Evolutionary conservation across 2,797 vertebrate genomes (phyloP).

Genomic region (Emydoidea blandingii): DNA sequence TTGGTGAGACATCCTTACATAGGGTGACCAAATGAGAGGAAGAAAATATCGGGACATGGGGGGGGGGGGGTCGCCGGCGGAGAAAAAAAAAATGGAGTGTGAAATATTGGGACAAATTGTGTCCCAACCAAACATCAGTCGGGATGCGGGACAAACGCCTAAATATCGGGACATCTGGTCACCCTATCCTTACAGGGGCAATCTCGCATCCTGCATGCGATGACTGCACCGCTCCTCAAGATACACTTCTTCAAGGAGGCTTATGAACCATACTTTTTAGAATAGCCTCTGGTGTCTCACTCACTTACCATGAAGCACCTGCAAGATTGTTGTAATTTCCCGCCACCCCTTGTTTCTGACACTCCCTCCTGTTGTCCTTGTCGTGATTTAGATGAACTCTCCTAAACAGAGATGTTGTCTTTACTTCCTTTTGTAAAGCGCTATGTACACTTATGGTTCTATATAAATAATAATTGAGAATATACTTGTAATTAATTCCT

Average conservation of each 20-base stretch:
- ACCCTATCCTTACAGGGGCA: not conserved
- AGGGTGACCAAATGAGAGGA: too few species aligned
- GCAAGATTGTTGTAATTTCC: not conserved
- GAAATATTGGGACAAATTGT: too few species aligned
- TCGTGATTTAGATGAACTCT: not conserved
- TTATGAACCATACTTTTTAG: not conserved
- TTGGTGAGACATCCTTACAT: not conserved
- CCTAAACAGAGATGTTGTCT: not conserved
- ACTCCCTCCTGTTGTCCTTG: not conserved
- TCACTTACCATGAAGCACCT: not conserved
- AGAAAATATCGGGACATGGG: too few species aligned
- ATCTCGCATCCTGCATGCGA: not conserved
- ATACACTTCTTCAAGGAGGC: not conserved
- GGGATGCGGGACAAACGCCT: too few species aligned
- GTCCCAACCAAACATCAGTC: too few species aligned
- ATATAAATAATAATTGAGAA: not conserved
- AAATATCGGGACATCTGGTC: too few species aligned
- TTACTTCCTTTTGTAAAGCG: not conserved
- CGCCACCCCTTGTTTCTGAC: not conserved
- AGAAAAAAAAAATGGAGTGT: too few species aligned
- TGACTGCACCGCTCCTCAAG: not conserved
- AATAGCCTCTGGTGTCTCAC: not conserved
- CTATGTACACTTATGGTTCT: not conserved
- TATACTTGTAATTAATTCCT: not conserved
- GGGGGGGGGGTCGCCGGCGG: too few species aligned